These are phyloP conservation scores for Betta splendens DNA, from an alignment of 2,797 vertebrate genomes.

Conservation along the genomic window DNA sequence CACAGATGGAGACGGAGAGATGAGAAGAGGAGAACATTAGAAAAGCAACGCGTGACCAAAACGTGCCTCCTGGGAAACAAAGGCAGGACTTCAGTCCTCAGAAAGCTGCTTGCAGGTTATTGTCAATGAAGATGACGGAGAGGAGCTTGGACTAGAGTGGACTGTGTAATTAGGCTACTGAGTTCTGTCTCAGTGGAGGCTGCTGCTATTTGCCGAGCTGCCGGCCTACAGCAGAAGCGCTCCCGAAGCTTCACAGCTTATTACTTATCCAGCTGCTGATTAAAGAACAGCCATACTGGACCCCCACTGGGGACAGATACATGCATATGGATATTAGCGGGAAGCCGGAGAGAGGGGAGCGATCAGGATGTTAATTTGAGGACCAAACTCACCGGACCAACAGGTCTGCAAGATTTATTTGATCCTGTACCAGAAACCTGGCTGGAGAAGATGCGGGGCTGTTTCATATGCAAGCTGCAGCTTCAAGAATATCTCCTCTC, in stretches of 20 bases:
- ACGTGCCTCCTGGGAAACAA: constrained; percentile 37
- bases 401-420: not conserved
- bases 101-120: constrained; percentile 36
- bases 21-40: constrained; percentile 39
- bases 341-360: constrained; percentile 11
- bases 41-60: constrained; percentile 38
- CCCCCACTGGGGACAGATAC: constrained; percentile 19
- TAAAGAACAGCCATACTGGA: constrained; percentile 36
- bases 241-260: constrained; percentile 70
- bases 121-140: constrained; percentile 26
- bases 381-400: constrained; percentile 15
- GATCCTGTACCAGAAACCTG: not conserved
- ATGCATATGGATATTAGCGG: constrained; percentile 34
- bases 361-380: constrained; percentile 34
- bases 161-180: constrained; percentile 64
- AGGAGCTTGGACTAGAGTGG: constrained; percentile 28
- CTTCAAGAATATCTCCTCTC: not conserved
- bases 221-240: constrained; percentile 49
- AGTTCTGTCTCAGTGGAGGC: constrained; percentile 49
- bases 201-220: constrained; percentile 65
- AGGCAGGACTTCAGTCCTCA: constrained; percentile 15
- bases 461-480: not conserved
- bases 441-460: not conserved
- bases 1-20: constrained; percentile 21
- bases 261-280: constrained; percentile 64